Evolutionary conservation across 92 coral and sea anemone species (phyloP).

Genomic region (Virgularia gustaviana): DNA sequence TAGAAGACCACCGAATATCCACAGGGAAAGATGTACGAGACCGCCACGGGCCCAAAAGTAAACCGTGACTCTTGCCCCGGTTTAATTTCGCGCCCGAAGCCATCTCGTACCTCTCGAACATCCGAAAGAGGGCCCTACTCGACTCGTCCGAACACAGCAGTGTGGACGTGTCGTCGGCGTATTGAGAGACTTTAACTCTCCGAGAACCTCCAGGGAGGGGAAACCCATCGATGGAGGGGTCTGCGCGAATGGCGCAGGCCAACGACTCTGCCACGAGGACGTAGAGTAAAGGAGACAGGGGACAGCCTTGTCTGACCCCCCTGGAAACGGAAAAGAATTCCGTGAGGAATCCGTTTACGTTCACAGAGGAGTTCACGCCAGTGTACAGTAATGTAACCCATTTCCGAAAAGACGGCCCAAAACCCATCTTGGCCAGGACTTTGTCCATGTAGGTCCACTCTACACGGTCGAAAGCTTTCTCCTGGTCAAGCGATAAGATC

Average conservation of each 20-base stretch:
- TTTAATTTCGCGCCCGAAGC: slow-evolving; percentile 56
- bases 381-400: slow-evolving; percentile 51
- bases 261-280: slow-evolving; percentile 40
- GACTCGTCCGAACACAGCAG: slow-evolving; percentile 35
- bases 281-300: slow-evolving; percentile 51
- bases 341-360: slow-evolving; percentile 44
- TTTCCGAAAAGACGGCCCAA: slow-evolving; percentile 39
- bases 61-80: slow-evolving; percentile 39
- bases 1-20: slow-evolving; percentile 34
- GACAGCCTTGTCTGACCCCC: slow-evolving; percentile 62
- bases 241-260: slow-evolving; percentile 37
- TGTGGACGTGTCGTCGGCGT: slow-evolving; percentile 57
- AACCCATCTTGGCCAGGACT: slow-evolving; percentile 35
- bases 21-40: slow-evolving; percentile 29
- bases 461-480: slow-evolving; percentile 52
- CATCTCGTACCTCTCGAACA: slow-evolving; percentile 35
- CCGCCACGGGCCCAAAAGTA: slow-evolving; percentile 51
- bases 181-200: slow-evolving; percentile 18
- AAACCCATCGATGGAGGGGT: slow-evolving; percentile 31
- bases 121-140: slow-evolving; percentile 17
- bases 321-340: slow-evolving; percentile 29
- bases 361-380: slow-evolving; percentile 33
- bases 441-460: slow-evolving; percentile 52
- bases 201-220: slow-evolving; percentile 4
- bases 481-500: slow-evolving; percentile 29